phyloP scores from a whole-genome alignment of 2,888 invertebrate species.

The Pachliopta kotzebuea region DNA sequence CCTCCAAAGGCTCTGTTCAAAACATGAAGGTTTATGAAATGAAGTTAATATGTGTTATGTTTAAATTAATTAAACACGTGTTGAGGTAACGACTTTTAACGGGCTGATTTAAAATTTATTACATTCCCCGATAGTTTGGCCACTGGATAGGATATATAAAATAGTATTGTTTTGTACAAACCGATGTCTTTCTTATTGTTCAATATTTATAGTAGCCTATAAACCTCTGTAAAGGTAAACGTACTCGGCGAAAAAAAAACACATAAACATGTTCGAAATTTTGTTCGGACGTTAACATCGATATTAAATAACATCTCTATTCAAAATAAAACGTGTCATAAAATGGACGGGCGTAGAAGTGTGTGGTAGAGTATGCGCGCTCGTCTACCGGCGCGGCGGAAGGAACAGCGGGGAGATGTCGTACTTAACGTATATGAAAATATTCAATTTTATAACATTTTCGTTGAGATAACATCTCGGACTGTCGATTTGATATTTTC shows the following conservation, averaged over 20 bases:
- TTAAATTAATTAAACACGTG: slow-evolving; percentile 3
- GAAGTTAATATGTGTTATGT: not conserved
- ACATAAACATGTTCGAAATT: slow-evolving; percentile 49
- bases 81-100: slow-evolving; percentile 23
- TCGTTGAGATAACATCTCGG: slow-evolving; percentile 72
- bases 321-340: slow-evolving; percentile 67
- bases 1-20: not conserved
- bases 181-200: slow-evolving; percentile 45
- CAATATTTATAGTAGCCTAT: slow-evolving; percentile 59
- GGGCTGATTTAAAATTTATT: slow-evolving; percentile 20
- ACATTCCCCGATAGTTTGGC: slow-evolving; percentile 25
- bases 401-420: slow-evolving; percentile 56
- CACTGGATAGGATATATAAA: slow-evolving; percentile 16
- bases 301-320: slow-evolving; percentile 79
- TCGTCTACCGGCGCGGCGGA: slow-evolving; percentile 40
- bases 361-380: slow-evolving; percentile 39
- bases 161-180: slow-evolving; percentile 31
- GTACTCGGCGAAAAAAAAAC: slow-evolving; percentile 43
- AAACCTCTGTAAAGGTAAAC: slow-evolving; percentile 51
- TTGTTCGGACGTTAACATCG: slow-evolving; percentile 71
- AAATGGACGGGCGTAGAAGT: slow-evolving; percentile 43
- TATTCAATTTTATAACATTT: slow-evolving; percentile 79
- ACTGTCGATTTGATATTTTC: slow-evolving; percentile 79
- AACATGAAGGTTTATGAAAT: not conserved
- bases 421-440: slow-evolving; percentile 65